Percentiles rank a stretch among this genome's conserved stretches.
Conservation (phyloP, 2,888 invertebrate species). For the Thereva nobilitata region DNA sequence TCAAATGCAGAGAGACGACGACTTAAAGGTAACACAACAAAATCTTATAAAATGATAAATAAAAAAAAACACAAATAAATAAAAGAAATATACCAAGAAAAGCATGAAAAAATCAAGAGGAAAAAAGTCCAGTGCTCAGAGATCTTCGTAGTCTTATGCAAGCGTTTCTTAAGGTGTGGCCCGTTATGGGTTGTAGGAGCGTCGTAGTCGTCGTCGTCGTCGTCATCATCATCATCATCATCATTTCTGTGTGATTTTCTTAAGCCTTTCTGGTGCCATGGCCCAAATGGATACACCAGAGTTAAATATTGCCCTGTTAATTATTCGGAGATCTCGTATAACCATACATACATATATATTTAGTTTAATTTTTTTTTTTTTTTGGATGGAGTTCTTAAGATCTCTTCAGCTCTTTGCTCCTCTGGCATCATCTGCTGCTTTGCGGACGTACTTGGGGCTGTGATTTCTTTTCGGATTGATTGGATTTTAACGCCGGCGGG, state of each 20-base stretch:
- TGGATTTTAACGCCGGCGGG: conserved; percentile 34
- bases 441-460: neutral
- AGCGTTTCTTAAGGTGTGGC: conserved; percentile 35
- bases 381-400: neutral
- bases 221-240: too few species aligned
- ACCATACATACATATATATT: too few species aligned
- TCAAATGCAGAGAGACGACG: conserved; percentile 18
- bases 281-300: conserved; percentile 29
- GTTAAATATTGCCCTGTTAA: conserved; percentile 35
- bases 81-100: conserved; percentile 29
- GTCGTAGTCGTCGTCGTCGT: conserved; percentile 3
- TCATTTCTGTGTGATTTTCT: conserved; percentile 29
- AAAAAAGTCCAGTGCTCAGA: conserved; percentile 15
- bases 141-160: conserved; percentile 34
- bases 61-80: neutral
- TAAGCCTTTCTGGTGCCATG: conserved; percentile 34
- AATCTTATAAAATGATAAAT: neutral
- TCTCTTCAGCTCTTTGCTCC: neutral
- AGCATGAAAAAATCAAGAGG: conserved; percentile 16
- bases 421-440: neutral
- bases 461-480: conserved; percentile 30
- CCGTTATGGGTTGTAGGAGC: conserved; percentile 29
- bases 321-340: conserved; percentile 31
- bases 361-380: too few species aligned
- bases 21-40: conserved; percentile 14